Percentiles rank a stretch among this genome's conserved stretches.
phyloP scores from a whole-genome alignment of 2,113 vertebrate genomes.

The Triplophysa rosa region DNA sequence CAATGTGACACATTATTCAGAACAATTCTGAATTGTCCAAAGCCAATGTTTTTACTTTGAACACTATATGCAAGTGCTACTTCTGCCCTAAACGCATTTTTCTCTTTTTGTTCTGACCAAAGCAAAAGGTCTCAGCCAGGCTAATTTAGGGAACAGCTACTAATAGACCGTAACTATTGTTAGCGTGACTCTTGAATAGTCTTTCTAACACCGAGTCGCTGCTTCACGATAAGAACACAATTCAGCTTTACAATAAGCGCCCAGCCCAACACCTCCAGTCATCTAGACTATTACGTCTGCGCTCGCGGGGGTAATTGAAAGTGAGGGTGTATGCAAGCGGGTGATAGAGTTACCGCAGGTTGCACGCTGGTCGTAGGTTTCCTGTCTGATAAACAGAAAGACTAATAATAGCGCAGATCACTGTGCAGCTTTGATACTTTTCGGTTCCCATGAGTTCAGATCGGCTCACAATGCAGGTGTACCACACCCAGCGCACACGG shows the following conservation, averaged over 20 bases:
- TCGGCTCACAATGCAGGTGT: slow-evolving; percentile 51
- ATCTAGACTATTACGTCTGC: slow-evolving; percentile 29
- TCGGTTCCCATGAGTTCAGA: slow-evolving; percentile 50
- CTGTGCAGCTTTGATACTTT: slow-evolving; percentile 39
- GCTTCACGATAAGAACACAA: slow-evolving; percentile 44
- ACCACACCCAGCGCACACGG: slow-evolving; percentile 46
- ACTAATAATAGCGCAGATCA: slow-evolving; percentile 48
- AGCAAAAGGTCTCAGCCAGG: slow-evolving; percentile 30
- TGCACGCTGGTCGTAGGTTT: slow-evolving; percentile 44
- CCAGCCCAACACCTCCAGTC: slow-evolving; percentile 55
- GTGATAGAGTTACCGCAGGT: slow-evolving; percentile 45
- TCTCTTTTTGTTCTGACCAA: neutral
- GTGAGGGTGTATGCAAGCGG: slow-evolving; percentile 29
- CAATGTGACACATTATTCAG: too few relatives aligned
- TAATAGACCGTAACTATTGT: slow-evolving; percentile 43
- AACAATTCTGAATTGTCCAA: too few relatives aligned
- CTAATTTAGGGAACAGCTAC: slow-evolving; percentile 11
- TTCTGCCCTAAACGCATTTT: neutral
- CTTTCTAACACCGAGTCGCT: slow-evolving; percentile 27
- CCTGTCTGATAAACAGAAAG: slow-evolving; percentile 56
- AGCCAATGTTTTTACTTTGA: too few relatives aligned
- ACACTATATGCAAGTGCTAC: neutral
- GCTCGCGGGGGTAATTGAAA: slow-evolving; percentile 29
- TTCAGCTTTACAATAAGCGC: slow-evolving; percentile 28
- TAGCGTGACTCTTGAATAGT: slow-evolving; percentile 30